Evolutionary conservation across 2,113 vertebrate genomes (phyloP).

Genomic region (Myotis brandtii): DNA sequence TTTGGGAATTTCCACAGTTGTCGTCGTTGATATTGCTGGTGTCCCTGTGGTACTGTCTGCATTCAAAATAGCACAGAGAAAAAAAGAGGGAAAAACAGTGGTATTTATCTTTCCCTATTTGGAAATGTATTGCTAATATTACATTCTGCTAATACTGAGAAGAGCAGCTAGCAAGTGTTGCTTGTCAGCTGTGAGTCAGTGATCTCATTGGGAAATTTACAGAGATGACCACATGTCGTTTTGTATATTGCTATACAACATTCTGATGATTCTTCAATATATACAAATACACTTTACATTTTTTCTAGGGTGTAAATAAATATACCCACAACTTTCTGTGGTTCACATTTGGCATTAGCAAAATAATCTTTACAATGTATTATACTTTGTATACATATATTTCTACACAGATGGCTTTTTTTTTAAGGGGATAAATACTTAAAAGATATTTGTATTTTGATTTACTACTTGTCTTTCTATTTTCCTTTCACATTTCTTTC

Average conservation of each 20-base stretch:
- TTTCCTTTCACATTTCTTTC: neutral
- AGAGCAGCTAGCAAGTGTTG: no score
- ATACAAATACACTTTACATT: neutral
- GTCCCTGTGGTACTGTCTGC: constrained; percentile 87
- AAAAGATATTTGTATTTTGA: neutral
- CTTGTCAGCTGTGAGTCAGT: neutral
- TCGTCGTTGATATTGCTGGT: constrained; percentile 85
- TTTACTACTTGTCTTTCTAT: neutral
- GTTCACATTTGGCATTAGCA: neutral
- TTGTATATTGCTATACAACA: neutral
- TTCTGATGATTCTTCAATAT: neutral
- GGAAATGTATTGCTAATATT: neutral
- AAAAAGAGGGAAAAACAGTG: neutral
- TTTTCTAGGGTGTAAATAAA: neutral
- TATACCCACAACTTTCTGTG: neutral
- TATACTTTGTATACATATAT: neutral
- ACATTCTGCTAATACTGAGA: neutral
- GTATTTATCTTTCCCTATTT: constrained; percentile 35
- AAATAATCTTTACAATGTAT: neutral
- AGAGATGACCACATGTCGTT: neutral
- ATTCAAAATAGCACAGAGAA: constrained; percentile 56
- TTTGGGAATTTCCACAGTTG: constrained; percentile 83
- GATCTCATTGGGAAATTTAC: neutral
- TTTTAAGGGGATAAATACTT: neutral
- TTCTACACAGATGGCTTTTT: neutral